Base-by-base conservation (phyloP, 2,888 invertebrate species). In the Epicampocera succincta region DNA sequence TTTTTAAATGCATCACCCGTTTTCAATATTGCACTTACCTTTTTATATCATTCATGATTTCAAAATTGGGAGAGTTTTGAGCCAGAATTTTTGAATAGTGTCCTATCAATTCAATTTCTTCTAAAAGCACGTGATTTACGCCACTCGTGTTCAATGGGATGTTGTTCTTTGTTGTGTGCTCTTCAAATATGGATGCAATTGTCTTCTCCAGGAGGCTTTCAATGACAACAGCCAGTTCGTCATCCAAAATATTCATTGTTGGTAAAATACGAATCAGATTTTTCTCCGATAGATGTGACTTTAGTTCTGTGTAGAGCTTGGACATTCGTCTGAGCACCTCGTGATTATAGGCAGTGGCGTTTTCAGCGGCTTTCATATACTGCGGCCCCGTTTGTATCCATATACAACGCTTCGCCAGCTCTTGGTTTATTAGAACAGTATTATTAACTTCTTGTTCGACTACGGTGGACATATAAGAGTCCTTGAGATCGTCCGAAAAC, bases 371-470 rank as follows among this genome's bases (percentile, higher is more conserved):
- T 71, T 90, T 90, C 50, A 93, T 93, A 21, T 92, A 92, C 84
- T 92, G 92, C 3, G 93, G 93, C 3, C 93, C 93, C 61, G 95
- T 93, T 85, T 95, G 94, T 89, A 96, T 93, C 96, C 96, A 96
- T 87, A 96, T 93, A 87, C 96, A 96, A 73, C 95, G 93, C 85
- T 95, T 94, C 1, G 95, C 95, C 72, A 95, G 92, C 88, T 96
- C 96, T 86, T 94, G 94, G 86, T 95, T 95, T 93, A 95, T 94
- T 85, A 95, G 92, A 8, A 96, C 95, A 0, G 95, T 95, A 88
- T 96, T 95, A 86, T 96, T 95, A 1, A 96, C 95, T 90, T 96
- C 96, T 93, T 96, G 96, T 90, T 96, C 96, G 4, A 96, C 94
- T 0, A 95, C 95, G 5, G 96, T 96, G 4, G 95, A 95, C 84